Percentiles rank a stretch among this genome's conserved stretches.
Conservation (phyloP, 2,888 invertebrate genomes). For the Polylopha cassiicola region DNA sequence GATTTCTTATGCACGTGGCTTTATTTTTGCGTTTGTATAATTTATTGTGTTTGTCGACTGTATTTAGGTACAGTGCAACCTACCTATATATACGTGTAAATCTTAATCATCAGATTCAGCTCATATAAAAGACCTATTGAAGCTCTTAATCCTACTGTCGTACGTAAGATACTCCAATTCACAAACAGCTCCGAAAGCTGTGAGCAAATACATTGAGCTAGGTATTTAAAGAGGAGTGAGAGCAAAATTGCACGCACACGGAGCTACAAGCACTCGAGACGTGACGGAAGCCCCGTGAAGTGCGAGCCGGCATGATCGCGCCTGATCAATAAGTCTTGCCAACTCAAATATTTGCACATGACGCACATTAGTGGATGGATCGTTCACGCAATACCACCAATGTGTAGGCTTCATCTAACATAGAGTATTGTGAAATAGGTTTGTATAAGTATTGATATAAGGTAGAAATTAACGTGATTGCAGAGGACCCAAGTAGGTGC, state of each 20-base stretch:
- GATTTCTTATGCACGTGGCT: too few species aligned
- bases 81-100: too few species aligned
- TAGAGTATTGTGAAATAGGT: constrained; percentile 8
- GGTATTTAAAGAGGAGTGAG: constrained; percentile 18
- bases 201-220: constrained; percentile 3
- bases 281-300: constrained; percentile 60
- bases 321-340: constrained; percentile 68
- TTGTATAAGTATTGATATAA: not conserved
- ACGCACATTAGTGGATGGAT: constrained; percentile 55
- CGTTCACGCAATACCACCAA: constrained; percentile 40
- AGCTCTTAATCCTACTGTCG: too few species aligned
- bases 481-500: too few species aligned
- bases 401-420: constrained; percentile 27
- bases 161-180: too few species aligned
- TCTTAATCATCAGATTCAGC: too few species aligned
- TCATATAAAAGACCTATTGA: too few species aligned
- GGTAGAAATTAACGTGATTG: too few species aligned
- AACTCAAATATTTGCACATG: constrained; percentile 71
- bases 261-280: constrained; percentile 65
- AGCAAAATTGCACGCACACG: constrained; percentile 41
- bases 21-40: too few species aligned
- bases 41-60: too few species aligned
- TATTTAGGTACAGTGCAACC: too few species aligned
- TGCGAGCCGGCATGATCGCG: constrained; percentile 56
- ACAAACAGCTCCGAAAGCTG: constrained; percentile 2